phyloP scores from a whole-genome alignment of 2,797 vertebrate species.

The Hirundo rustica region DNA sequence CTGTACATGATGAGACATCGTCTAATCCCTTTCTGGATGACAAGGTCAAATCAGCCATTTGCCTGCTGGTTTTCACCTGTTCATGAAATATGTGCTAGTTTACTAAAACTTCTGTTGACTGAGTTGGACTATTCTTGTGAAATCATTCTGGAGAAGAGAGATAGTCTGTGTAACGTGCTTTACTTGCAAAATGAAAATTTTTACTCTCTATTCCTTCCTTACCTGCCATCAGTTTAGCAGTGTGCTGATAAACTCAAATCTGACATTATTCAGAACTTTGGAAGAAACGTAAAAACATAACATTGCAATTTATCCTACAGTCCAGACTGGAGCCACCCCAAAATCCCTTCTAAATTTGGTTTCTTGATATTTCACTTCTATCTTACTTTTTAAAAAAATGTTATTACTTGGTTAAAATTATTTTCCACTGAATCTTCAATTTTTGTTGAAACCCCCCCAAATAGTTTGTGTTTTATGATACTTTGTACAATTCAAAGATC shows the following conservation, averaged over 20 bases:
- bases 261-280: neutral
- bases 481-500: neutral
- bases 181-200: neutral
- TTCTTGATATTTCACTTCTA: neutral
- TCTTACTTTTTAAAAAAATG: neutral
- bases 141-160: neutral
- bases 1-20: neutral
- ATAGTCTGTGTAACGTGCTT: neutral
- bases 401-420: neutral
- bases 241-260: neutral
- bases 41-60: neutral
- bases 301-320: neutral
- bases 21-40: neutral
- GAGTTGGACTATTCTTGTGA: neutral
- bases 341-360: neutral
- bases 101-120: neutral
- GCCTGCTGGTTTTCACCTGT: neutral
- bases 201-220: neutral
- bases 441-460: neutral
- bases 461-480: neutral
- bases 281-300: neutral
- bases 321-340: neutral
- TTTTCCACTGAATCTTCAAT: neutral
- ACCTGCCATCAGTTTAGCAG: neutral
- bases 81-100: neutral